These are phyloP conservation scores for Spea hammondii DNA, from an alignment of 2,797 vertebrate genomes.

Conservation along the genomic window DNA sequence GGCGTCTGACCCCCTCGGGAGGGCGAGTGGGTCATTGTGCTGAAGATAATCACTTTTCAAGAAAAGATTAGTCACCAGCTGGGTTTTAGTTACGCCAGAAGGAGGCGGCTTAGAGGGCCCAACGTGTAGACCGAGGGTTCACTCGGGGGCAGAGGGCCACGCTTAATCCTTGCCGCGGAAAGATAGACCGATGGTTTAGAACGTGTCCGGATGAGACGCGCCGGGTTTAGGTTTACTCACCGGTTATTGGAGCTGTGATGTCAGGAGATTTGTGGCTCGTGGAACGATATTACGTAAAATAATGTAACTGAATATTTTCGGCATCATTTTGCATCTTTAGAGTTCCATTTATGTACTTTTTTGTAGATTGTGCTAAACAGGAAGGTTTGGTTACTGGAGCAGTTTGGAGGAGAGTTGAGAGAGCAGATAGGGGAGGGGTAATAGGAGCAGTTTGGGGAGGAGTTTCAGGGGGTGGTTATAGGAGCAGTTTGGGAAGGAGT, in stretches of 20 bases:
- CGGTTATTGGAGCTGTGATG: no score
- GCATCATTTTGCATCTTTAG: no score
- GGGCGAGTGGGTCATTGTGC: slow-evolving; percentile 14
- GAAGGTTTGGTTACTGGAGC: background rate
- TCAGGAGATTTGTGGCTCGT: no score
- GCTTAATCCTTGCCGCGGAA: background rate
- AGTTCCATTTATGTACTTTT: no score
- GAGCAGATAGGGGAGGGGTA: background rate
- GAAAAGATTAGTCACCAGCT: slow-evolving; percentile 38
- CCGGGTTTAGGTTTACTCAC: no score
- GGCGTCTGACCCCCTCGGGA: slow-evolving; percentile 1
- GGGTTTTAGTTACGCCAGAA: slow-evolving; percentile 10
- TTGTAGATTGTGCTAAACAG: no score
- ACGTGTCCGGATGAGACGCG: background rate
- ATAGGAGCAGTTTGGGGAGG: background rate
- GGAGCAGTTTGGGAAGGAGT: background rate
- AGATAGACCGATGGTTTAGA: background rate
- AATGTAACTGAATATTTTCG: no score
- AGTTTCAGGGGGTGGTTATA: background rate
- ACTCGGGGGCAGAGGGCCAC: slow-evolving; percentile 5
- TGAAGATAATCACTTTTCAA: slow-evolving; percentile 48
- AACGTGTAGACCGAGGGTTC: slow-evolving; percentile 9
- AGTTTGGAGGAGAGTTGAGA: background rate
- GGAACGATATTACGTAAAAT: no score
- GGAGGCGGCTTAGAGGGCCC: slow-evolving; percentile 23